Evolutionary conservation across 2,113 vertebrate genomes (phyloP).

Genomic region (Pterocles orientalis): DNA sequence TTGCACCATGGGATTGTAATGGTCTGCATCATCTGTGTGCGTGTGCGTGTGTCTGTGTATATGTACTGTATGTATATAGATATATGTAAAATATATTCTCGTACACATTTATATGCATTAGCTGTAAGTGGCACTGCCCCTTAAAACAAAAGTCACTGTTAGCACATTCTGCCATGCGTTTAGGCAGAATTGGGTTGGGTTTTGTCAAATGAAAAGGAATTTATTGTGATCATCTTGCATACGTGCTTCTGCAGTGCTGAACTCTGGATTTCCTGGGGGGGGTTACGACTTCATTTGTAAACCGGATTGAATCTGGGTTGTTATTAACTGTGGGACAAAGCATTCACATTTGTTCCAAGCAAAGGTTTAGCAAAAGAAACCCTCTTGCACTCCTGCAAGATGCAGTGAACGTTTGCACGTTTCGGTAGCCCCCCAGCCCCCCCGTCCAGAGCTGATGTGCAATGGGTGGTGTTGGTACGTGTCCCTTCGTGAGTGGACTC

Average conservation of each 20-base stretch:
- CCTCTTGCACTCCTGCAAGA: neutral
- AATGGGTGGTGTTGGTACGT: constrained; percentile 51
- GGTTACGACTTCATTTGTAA: neutral
- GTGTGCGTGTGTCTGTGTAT: constrained; percentile 4
- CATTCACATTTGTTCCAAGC: neutral
- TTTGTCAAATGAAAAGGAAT: constrained; percentile 17
- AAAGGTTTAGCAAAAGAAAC: neutral
- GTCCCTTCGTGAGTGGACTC: constrained; percentile 61
- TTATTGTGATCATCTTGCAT: constrained; percentile 33
- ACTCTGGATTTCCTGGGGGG: neutral
- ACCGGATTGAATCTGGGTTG: neutral
- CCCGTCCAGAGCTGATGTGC: constrained; percentile 40
- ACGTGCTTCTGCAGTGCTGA: constrained; percentile 34
- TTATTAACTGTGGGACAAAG: neutral
- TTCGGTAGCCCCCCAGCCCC: neutral
- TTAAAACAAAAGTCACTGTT: constrained; percentile 22
- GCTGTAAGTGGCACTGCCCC: constrained; percentile 63
- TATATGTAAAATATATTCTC: constrained; percentile 65
- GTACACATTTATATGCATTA: constrained; percentile 60
- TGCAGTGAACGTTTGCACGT: neutral
- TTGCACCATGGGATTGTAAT: constrained; percentile 65
- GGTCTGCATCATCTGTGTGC: constrained; percentile 61
- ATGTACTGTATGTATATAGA: constrained; percentile 71
- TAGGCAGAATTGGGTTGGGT: constrained; percentile 6
- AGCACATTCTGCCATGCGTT: neutral